Conservation (phyloP, 2,113 vertebrate genomes). For the Cyprinodon tularosa region DNA sequence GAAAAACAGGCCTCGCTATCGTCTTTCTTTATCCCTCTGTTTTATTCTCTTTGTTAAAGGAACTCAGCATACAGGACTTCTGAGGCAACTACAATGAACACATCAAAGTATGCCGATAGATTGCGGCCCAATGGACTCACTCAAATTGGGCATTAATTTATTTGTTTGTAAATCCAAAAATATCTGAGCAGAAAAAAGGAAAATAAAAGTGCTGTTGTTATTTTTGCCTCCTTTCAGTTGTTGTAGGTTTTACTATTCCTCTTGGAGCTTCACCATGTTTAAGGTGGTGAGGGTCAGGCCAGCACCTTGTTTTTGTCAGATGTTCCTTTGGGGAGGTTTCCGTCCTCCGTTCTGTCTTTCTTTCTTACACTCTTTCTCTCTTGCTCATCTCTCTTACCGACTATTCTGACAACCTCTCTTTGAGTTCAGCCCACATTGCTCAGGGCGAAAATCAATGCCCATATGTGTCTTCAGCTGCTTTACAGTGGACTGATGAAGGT, state of each 20-base stretch:
- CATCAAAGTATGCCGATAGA: slow-evolving; percentile 76
- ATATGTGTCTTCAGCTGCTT: slow-evolving; percentile 81
- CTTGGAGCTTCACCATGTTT: slow-evolving; percentile 56
- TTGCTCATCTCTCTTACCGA: slow-evolving; percentile 50
- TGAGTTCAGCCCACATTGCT: slow-evolving; percentile 78
- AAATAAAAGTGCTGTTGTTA: slow-evolving; percentile 68
- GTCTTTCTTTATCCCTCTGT: slow-evolving; percentile 73
- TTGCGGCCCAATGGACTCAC: slow-evolving; percentile 76
- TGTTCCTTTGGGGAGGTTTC: slow-evolving; percentile 64
- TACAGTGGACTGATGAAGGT: slow-evolving; percentile 74
- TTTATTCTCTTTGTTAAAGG: slow-evolving; percentile 78
- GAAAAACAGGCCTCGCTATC: slow-evolving; percentile 71
- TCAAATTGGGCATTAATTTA: slow-evolving; percentile 75
- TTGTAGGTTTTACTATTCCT: slow-evolving; percentile 42
- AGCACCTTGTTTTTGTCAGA: slow-evolving; percentile 69
- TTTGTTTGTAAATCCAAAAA: slow-evolving; percentile 74
- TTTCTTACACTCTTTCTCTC: slow-evolving; percentile 49
- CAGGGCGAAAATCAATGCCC: slow-evolving; percentile 82
- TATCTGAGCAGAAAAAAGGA: slow-evolving; percentile 53
- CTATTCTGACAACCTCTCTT: slow-evolving; percentile 72
- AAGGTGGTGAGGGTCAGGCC: slow-evolving; percentile 63
- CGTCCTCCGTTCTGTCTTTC: slow-evolving; percentile 62
- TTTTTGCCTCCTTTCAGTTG: slow-evolving; percentile 48
- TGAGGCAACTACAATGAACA: slow-evolving; percentile 75
- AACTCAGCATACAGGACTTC: slow-evolving; percentile 72